Evolutionary conservation across 2,888 invertebrate species (phyloP).

Genomic region (Drosophila macrospina): DNA sequence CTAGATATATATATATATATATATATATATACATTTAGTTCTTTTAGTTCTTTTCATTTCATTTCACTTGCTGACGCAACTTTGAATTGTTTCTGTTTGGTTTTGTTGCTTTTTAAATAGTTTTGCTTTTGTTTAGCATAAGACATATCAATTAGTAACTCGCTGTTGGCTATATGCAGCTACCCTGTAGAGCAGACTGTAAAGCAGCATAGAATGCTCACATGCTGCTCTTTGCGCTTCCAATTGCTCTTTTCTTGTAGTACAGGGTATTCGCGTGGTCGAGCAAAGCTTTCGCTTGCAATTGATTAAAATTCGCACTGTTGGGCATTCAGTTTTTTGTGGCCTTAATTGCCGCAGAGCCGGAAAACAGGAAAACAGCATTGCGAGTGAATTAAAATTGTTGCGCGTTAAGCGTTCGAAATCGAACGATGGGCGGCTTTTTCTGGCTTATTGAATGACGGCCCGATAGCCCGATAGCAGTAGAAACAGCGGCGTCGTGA

Average conservation of each 20-base stretch:
- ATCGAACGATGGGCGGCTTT: conserved; percentile 33
- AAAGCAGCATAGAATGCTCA: too few relatives aligned
- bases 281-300: too few relatives aligned
- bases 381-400: conserved; percentile 22
- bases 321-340: conserved; percentile 7
- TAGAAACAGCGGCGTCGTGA: conserved; percentile 1
- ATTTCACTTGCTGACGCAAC: conserved; percentile 65
- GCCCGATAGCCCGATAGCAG: conserved; percentile 46
- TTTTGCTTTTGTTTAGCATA: conserved; percentile 23
- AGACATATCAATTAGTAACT: conserved; percentile 22
- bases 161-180: conserved; percentile 10
- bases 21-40: conserved; percentile 17
- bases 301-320: conserved; percentile 35
- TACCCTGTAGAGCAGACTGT: conserved; percentile 7
- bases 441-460: conserved; percentile 25
- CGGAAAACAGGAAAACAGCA: conserved; percentile 23
- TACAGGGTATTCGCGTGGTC: conserved; percentile 17
- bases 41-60: conserved; percentile 17
- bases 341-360: conserved; percentile 21
- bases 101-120: conserved; percentile 34
- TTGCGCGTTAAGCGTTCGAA: conserved; percentile 40
- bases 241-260: too few relatives aligned
- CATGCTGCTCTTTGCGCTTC: too few relatives aligned
- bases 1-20: too few relatives aligned
- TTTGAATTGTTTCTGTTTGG: conserved; percentile 62